Conservation (phyloP, 2,797 vertebrate species). For the Ciconia nigra region DNA sequence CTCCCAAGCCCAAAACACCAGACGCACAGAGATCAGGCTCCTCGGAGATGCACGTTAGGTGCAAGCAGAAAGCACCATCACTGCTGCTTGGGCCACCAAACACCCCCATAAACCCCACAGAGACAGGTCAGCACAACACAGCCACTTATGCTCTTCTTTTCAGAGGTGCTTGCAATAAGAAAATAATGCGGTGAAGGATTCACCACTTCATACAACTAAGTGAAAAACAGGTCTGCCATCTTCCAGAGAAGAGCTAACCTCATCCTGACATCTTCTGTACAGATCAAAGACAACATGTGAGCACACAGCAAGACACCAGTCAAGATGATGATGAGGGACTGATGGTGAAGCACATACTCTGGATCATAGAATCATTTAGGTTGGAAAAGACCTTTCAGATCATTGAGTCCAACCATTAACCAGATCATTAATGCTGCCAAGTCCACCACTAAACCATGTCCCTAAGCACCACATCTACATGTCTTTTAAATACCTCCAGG, state of each 20-base stretch:
- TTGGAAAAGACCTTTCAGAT: not conserved
- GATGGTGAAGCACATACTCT: not conserved
- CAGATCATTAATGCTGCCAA: no score
- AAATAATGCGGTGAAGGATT: accelerated
- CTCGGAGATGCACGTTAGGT: accelerated
- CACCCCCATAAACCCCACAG: accelerated
- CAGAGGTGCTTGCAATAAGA: accelerated
- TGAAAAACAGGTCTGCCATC: not conserved
- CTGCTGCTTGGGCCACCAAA: not conserved
- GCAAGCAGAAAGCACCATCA: not conserved
- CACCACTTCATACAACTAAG: not conserved
- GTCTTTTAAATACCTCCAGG: not conserved
- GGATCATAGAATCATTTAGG: not conserved
- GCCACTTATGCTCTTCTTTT: not conserved
- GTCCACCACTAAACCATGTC: not conserved
- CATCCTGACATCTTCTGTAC: not conserved
- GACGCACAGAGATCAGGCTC: accelerated
- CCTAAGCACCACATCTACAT: not conserved
- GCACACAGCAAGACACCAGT: accelerated
- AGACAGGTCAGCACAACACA: accelerated
- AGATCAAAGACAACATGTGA: accelerated
- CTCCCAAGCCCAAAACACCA: not conserved
- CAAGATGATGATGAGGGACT: not conserved
- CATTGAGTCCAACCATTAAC: not conserved
- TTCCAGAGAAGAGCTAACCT: not conserved